These are phyloP conservation scores for Ecliptopera silaceata DNA, from an alignment of 2,888 invertebrate genomes.

Conservation along the genomic window DNA sequence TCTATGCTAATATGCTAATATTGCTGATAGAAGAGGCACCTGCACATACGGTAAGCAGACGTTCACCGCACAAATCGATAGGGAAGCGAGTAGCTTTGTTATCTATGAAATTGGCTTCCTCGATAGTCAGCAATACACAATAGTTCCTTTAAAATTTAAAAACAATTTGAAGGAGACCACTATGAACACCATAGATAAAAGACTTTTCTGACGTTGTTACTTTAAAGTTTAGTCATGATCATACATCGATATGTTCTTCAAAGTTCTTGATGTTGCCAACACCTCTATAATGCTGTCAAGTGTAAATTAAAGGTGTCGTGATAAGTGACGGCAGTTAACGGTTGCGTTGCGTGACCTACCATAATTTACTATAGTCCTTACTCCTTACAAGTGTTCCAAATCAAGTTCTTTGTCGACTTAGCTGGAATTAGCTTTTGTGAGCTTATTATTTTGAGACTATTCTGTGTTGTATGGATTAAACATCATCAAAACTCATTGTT, in stretches of 20 bases:
- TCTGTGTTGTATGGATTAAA: background rate
- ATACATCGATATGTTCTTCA: background rate
- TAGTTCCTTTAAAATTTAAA: too few species aligned
- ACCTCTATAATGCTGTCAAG: conserved; percentile 5
- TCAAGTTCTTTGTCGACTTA: conserved; percentile 4
- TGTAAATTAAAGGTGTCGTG: conserved; percentile 14
- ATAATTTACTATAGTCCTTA: conserved; percentile 13
- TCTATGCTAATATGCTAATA: conserved; percentile 11
- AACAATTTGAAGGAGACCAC: background rate
- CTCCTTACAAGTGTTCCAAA: conserved; percentile 14
- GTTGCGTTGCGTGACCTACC: conserved; percentile 21
- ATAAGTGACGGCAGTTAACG: conserved; percentile 16
- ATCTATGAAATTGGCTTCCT: background rate
- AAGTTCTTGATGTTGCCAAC: background rate
- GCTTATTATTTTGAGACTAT: background rate
- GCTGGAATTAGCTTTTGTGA: conserved; percentile 5
- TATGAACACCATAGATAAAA: background rate
- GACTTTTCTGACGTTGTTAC: background rate
- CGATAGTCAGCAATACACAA: too few species aligned
- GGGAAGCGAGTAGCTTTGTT: background rate
- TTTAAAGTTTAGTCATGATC: background rate
- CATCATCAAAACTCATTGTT: background rate
- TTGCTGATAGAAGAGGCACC: conserved; percentile 4
- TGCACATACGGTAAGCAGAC: conserved; percentile 14
- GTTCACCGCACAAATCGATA: conserved; percentile 9